Evolutionary conservation across 2,888 invertebrate species (phyloP).

Genomic region (Zaprionus lineosus): DNA sequence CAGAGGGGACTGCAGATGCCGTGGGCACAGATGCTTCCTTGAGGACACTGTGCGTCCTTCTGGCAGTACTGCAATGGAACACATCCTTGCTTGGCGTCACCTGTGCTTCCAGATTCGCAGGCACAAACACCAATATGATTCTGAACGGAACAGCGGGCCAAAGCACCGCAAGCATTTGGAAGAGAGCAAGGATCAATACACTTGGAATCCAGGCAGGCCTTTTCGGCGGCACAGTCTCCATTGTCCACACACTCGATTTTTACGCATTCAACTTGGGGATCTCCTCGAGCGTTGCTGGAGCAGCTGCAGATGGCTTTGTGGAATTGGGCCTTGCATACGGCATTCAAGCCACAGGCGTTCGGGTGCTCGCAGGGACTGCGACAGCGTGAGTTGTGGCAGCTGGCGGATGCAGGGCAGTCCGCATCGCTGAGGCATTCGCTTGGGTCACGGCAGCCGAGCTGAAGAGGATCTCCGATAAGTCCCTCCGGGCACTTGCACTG

Average conservation of each 20-base stretch:
- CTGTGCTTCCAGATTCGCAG: constrained; percentile 92
- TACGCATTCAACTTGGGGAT: constrained; percentile 88
- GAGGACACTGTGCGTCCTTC: constrained; percentile 90
- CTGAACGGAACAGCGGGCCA: constrained; percentile 89
- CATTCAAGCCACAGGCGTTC: constrained; percentile 88
- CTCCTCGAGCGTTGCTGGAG: constrained; percentile 89
- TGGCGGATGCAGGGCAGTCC: constrained; percentile 90
- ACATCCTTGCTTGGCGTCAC: constrained; percentile 93
- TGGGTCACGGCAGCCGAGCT: constrained; percentile 89
- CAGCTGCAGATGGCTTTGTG: constrained; percentile 90
- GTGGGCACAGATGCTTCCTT: constrained; percentile 91
- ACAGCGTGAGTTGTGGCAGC: constrained; percentile 89
- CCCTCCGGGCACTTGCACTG: constrained; percentile 90
- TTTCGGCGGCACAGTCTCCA: constrained; percentile 88
- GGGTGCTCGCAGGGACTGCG: constrained; percentile 89
- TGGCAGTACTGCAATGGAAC: constrained; percentile 92
- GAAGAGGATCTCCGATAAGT: constrained; percentile 89
- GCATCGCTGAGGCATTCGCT: constrained; percentile 91
- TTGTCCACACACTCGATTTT: constrained; percentile 91
- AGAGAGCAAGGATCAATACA: constrained; percentile 92
- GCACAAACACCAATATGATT: constrained; percentile 92
- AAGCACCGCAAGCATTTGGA: constrained; percentile 91
- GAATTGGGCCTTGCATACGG: constrained; percentile 88
- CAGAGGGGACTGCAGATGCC: constrained; percentile 91
- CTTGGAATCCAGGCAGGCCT: constrained; percentile 90